phyloP scores from a whole-genome alignment of 2,888 invertebrate genomes.

The Merodon equestris region DNA sequence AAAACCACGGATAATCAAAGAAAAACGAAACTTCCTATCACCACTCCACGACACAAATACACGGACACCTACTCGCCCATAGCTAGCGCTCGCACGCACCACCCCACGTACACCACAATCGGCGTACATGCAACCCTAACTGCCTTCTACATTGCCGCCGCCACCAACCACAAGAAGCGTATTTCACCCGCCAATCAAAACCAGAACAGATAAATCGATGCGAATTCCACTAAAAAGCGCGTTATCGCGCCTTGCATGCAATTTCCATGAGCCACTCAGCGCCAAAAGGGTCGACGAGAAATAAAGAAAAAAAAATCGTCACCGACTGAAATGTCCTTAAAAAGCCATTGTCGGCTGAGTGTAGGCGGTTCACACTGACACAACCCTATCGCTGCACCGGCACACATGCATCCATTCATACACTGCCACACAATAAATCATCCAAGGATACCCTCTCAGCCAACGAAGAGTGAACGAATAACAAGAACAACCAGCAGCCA shows the following conservation, averaged over 20 bases:
- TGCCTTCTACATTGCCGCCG: neutral
- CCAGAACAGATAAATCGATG: conserved; percentile 67
- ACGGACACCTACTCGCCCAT: neutral
- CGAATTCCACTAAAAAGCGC: conserved; percentile 66
- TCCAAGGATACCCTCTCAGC: conserved; percentile 63
- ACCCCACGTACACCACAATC: too few relatives aligned
- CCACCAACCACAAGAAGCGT: conserved; percentile 48
- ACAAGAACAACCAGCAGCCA: too few relatives aligned
- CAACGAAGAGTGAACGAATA: conserved; percentile 40
- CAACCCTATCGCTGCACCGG: conserved; percentile 12
- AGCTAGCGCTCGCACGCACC: neutral
- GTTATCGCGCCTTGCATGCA: conserved; percentile 65
- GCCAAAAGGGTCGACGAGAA: conserved; percentile 28
- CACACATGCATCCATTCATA: conserved; percentile 20
- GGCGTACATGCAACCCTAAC: too few relatives aligned
- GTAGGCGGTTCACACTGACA: conserved; percentile 64
- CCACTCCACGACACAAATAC: conserved; percentile 15
- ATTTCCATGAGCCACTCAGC: conserved; percentile 39
- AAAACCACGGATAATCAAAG: conserved; percentile 58
- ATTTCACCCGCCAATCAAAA: conserved; percentile 66
- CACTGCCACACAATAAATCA: conserved; percentile 61
- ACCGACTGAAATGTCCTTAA: conserved; percentile 61
- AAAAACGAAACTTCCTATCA: conserved; percentile 25
- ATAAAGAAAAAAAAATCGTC: conserved; percentile 26
- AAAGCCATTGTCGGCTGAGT: conserved; percentile 66